Percentiles rank a stretch among this genome's conserved stretches.
phyloP scores from a whole-genome alignment of 2,797 vertebrate species.

The Anabacerthia variegaticeps region DNA sequence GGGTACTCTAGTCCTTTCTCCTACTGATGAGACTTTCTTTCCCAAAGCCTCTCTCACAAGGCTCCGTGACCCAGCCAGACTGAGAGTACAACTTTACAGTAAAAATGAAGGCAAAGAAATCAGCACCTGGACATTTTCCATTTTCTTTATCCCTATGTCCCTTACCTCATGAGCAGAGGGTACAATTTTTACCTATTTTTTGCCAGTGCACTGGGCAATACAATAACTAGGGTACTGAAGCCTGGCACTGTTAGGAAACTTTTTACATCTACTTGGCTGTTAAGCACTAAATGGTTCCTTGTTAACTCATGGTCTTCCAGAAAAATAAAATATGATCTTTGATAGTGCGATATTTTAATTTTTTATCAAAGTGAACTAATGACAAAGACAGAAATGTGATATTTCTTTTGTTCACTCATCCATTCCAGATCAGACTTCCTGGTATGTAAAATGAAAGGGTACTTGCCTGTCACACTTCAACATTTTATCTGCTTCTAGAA shows the following conservation, averaged over 20 bases:
- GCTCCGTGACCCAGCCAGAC: background rate
- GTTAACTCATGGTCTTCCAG: background rate
- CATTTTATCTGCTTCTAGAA: background rate
- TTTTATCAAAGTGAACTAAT: background rate
- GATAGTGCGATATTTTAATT: background rate
- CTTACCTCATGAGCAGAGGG: background rate
- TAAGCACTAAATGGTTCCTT: background rate
- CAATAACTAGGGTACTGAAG: background rate
- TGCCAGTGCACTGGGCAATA: background rate
- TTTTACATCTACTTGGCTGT: background rate
- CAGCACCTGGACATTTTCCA: background rate
- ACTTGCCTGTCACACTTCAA: background rate
- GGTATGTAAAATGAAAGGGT: background rate
- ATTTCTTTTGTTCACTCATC: background rate
- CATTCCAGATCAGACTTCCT: background rate
- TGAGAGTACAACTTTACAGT: background rate
- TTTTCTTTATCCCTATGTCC: background rate
- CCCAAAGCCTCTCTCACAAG: background rate
- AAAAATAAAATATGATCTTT: background rate
- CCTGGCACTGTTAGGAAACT: background rate
- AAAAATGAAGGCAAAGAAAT: background rate
- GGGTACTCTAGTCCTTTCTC: background rate
- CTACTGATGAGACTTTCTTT: background rate
- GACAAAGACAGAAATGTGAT: background rate
- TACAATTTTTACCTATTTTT: background rate